Base-by-base conservation (phyloP, 2,113 vertebrate species). In the Ceyx cyanopectus region DNA sequence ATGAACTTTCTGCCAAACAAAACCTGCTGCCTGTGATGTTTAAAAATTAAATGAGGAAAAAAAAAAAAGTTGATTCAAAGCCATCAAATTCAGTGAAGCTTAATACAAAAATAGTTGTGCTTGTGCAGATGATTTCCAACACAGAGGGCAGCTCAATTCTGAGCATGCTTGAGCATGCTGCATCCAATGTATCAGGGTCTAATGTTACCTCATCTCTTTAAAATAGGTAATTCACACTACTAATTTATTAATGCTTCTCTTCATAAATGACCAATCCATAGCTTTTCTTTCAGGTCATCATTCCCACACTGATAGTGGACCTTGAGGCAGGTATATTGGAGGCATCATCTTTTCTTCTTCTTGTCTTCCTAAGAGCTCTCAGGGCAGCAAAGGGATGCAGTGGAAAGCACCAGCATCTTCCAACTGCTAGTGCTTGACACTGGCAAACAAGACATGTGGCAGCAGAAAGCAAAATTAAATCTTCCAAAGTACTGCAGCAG, bases 241-340 rank as follows among this genome's bases (percentile, higher is more conserved):
- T 83, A 13, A 88, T 80, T 91, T 80, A 93, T 83, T 92, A 63
- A 87, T 57, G 51, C 27, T 67, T 30, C 34, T 83, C 73, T 56
- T 56, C 65, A 56, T 40, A 82, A 85, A 73, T 26, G 62, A 48
- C 43, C 17, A 79, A 58, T n/a, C 69, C 37, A 40, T 34, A 70
- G 56, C 60, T 90, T 90, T 91, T 56, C 54, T 83, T 95, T 89
- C 76, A 90, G 65, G 70, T 83, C 63, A 60, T 11, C 46, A n/a
- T 62, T 81, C n/a, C 48, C 56, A 53, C 48, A 15, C 60, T 21
- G 21, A 48, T 0, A 67, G 67, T 7, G 24, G 57, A 67, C 41
- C 51, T 48, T 70, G 63, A 90, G 62, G 53, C 21, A 54, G 11
- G 57, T 27, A 23, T 40, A 40, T 6, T 30, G 45, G 16, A 34